Conservation (phyloP, 2,888 invertebrate genomes). For the Melanostoma scalare region DNA sequence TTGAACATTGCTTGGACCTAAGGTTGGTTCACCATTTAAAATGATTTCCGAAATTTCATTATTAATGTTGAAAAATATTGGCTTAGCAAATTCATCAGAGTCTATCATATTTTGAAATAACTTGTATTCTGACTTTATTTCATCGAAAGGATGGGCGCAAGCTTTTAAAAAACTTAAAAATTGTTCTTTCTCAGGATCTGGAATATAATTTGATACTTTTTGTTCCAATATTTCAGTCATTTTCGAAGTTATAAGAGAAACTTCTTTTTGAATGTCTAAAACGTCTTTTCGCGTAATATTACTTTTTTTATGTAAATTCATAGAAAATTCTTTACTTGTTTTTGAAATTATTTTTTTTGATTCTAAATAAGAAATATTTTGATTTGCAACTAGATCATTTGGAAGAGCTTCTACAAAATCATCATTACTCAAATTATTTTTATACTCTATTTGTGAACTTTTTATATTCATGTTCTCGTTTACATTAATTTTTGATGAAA, state of each 20-base stretch:
- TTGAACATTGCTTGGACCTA: conserved; percentile 45
- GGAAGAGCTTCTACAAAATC: neutral
- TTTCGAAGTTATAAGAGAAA: conserved; percentile 9
- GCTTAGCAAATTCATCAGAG: conserved; percentile 39
- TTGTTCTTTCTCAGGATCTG: conserved; percentile 15
- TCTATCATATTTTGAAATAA: conserved; percentile 14
- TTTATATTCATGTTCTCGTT: neutral
- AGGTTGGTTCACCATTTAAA: conserved; percentile 45
- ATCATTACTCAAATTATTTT: conserved; percentile 3
- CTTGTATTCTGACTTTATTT: conserved; percentile 30
- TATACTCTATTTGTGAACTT: neutral
- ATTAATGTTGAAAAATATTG: conserved; percentile 51
- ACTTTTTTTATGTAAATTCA: no score
- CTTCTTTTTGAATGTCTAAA: conserved; percentile 13
- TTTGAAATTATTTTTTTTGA: neutral
- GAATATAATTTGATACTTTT: conserved; percentile 11
- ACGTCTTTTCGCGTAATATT: no score
- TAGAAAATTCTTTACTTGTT: neutral
- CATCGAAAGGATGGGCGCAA: conserved; percentile 16
- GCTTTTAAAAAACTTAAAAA: conserved; percentile 16
- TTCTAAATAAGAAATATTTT: neutral
- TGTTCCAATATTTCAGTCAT: conserved; percentile 18
- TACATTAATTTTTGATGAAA: neutral
- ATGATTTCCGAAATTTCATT: conserved; percentile 58
- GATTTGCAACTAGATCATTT: neutral